phyloP scores from a whole-genome alignment of 2,888 invertebrate species.

The Elmis aenea region DNA sequence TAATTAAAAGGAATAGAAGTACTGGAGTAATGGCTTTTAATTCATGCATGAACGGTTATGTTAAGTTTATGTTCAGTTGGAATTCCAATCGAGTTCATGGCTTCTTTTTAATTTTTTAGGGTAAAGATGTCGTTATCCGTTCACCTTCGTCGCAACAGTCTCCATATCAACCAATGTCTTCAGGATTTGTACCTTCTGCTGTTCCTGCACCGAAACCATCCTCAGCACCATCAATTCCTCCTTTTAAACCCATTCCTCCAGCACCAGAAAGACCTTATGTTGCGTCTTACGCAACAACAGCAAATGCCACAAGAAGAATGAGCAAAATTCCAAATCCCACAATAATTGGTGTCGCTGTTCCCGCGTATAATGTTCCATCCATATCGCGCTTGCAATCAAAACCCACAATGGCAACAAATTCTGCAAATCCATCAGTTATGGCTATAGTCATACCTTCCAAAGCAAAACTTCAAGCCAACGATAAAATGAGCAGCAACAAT shows the following conservation, averaged over 20 bases:
- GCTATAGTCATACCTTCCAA: conserved; percentile 36
- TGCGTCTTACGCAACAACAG: conserved; percentile 4
- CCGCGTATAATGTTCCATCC: conserved; percentile 53
- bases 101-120: too few species aligned
- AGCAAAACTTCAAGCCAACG: conserved; percentile 24
- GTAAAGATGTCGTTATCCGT: too few species aligned
- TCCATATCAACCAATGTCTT: too few species aligned
- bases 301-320: conserved; percentile 7
- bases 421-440: conserved; percentile 28
- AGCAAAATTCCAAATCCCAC: conserved; percentile 42
- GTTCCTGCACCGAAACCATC: too few species aligned
- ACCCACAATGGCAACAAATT: conserved; percentile 32
- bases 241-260: conserved; percentile 73
- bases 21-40: too few species aligned
- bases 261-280: conserved; percentile 49
- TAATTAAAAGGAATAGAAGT: too few species aligned
- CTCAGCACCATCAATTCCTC: conserved; percentile 60
- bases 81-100: too few species aligned
- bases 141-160: too few species aligned
- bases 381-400: conserved; percentile 52
- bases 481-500: conserved; percentile 36
- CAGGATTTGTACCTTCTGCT: too few species aligned
- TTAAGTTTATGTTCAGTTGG: too few species aligned
- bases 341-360: conserved; percentile 46
- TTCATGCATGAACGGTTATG: too few species aligned